Evolutionary conservation across 2,797 vertebrate genomes (phyloP).

Genomic region (Eulemur mongoz): DNA sequence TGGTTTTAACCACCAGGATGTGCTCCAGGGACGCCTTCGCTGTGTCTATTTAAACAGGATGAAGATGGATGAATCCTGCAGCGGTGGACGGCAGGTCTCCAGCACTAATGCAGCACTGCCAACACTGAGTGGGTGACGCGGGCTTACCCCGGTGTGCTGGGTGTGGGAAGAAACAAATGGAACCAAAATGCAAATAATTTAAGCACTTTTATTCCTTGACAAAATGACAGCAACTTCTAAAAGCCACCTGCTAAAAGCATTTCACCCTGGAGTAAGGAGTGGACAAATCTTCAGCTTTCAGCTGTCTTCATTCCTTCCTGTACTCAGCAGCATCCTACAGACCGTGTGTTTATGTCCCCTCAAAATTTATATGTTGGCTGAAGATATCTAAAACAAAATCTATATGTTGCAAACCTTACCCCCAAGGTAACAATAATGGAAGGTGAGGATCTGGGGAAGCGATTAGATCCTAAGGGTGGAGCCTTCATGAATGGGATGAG

Average conservation of each 20-base stretch:
- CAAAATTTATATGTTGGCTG: neutral
- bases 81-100: accelerated
- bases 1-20: neutral
- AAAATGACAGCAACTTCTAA: neutral
- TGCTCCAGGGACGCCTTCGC: neutral
- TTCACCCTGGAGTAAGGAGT: neutral
- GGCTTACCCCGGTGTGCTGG: neutral
- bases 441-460: neutral
- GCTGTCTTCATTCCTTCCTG: neutral
- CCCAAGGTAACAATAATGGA: neutral
- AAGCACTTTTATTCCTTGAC: neutral
- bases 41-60: neutral
- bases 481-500: neutral
- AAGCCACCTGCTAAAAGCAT: neutral
- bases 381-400: neutral
- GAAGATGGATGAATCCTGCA: neutral
- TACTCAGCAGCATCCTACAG: neutral
- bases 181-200: neutral
- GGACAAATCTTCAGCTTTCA: neutral
- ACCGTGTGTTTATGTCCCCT: neutral
- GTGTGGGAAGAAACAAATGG: neutral
- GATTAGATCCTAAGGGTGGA: neutral
- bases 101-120: neutral
- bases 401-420: neutral
- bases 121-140: neutral